These are phyloP conservation scores for Alouatta caraya DNA, from an alignment of 2,797 vertebrate species.

Conservation along the genomic window DNA sequence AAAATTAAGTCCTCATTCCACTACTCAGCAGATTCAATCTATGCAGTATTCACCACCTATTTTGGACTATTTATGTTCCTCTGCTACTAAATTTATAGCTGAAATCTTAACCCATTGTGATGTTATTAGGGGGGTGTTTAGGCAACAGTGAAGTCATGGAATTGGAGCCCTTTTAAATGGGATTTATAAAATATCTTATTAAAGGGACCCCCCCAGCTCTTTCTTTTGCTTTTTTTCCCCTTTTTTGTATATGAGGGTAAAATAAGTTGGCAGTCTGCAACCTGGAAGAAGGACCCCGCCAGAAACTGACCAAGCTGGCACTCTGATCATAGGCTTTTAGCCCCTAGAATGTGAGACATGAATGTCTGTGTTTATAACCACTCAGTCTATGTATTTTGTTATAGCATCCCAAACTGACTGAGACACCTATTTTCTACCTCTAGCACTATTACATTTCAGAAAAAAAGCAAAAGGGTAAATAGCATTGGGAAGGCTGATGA, in stretches of 20 bases:
- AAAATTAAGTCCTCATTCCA: not conserved
- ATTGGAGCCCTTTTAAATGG: not conserved
- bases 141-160: not conserved
- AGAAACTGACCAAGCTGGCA: not conserved
- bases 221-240: not conserved
- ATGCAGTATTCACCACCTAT: not conserved
- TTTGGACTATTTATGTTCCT: not conserved
- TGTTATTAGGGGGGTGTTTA: not conserved
- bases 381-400: not conserved
- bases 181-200: not conserved
- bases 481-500: not conserved
- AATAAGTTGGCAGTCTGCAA: too few species aligned
- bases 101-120: not conserved
- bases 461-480: not conserved
- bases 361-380: not conserved
- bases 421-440: not conserved
- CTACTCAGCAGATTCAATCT: not conserved
- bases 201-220: too few species aligned
- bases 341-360: too few species aligned
- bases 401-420: not conserved
- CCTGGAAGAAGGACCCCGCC: not conserved
- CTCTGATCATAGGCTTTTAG: not conserved
- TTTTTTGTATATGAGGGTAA: not conserved
- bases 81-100: not conserved
- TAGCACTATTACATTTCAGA: not conserved